Percentiles rank a stretch among this genome's conserved stretches.
These are phyloP conservation scores for Nycteola revayana DNA, from an alignment of 2,888 invertebrate species.

Conservation along the genomic window DNA sequence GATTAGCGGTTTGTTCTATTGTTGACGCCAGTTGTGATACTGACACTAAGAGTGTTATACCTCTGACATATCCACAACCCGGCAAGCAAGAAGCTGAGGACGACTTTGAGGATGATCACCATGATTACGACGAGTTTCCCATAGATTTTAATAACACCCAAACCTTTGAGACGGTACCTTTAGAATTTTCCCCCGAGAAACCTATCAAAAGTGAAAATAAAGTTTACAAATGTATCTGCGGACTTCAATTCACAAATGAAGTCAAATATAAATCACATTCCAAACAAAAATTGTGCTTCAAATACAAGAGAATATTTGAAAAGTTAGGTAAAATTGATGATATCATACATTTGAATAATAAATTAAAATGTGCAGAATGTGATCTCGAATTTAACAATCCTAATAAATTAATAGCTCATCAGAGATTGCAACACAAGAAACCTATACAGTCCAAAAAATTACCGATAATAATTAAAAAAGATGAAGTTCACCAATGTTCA, in stretches of 20 bases:
- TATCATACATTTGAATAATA: conserved; percentile 16
- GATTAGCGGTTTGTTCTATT: not conserved
- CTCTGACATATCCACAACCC: not conserved
- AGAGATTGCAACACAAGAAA: too few species aligned
- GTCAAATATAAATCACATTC: conserved; percentile 31
- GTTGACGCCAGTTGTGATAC: conserved; percentile 3
- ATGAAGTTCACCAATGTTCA: conserved; percentile 45
- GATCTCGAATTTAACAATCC: conserved; percentile 30
- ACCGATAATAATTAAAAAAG: not conserved
- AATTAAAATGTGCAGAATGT: conserved; percentile 30
- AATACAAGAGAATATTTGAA: conserved; percentile 15
- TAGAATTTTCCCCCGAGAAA: conserved; percentile 16
- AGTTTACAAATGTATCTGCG: conserved; percentile 27
- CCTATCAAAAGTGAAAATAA: conserved; percentile 6
- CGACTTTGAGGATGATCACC: conserved; percentile 16
- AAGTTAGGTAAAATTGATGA: conserved; percentile 19
- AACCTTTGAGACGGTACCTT: conserved; percentile 7
- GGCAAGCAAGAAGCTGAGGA: conserved; percentile 18
- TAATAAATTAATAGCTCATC: conserved; percentile 4
- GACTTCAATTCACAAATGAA: conserved; percentile 21
- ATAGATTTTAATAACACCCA: conserved; percentile 22
- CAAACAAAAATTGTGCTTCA: conserved; percentile 28
- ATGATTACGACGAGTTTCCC: not conserved
- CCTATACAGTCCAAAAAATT: not conserved
- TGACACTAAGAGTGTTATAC: not conserved